Conservation (phyloP, 2,113 vertebrate species). For the Lamprotornis superbus region DNA sequence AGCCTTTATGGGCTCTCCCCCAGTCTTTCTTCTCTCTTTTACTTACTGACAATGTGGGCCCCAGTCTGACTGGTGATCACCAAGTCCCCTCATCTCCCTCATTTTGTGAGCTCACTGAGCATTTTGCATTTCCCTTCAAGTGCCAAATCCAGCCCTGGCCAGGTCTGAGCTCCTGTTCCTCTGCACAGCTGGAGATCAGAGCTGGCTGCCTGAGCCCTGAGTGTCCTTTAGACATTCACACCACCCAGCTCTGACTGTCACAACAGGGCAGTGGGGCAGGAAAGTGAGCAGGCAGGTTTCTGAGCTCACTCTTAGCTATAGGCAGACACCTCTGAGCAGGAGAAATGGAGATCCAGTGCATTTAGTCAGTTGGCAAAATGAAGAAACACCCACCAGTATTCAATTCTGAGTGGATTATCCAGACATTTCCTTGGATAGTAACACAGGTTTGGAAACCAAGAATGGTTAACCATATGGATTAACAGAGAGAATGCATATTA, state of each 20-base stretch:
- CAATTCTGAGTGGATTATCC: neutral
- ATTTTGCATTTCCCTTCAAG: neutral
- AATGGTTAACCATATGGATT: neutral
- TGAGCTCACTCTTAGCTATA: neutral
- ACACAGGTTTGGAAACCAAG: neutral
- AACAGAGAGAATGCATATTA: neutral
- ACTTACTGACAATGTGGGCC: neutral
- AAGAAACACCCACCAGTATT: neutral
- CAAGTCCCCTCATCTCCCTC: neutral
- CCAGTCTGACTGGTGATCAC: neutral
- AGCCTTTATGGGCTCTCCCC: neutral
- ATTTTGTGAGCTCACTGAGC: neutral
- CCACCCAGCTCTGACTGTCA: neutral
- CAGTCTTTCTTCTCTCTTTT: neutral
- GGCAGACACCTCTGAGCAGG: neutral
- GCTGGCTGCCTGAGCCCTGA: neutral
- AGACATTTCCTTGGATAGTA: neutral
- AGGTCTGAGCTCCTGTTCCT: neutral
- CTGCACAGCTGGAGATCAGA: neutral
- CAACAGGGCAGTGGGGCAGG: rapidly evolving
- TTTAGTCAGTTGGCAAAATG: neutral
- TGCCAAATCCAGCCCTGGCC: neutral
- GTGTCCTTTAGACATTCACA: neutral
- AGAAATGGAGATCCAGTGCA: neutral
- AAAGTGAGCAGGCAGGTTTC: neutral